A percentile compares a stretch with the other conserved stretches of the same genome.
phyloP scores from a whole-genome alignment of 2,113 vertebrate species.

The Balaenoptera acutorostrata region DNA sequence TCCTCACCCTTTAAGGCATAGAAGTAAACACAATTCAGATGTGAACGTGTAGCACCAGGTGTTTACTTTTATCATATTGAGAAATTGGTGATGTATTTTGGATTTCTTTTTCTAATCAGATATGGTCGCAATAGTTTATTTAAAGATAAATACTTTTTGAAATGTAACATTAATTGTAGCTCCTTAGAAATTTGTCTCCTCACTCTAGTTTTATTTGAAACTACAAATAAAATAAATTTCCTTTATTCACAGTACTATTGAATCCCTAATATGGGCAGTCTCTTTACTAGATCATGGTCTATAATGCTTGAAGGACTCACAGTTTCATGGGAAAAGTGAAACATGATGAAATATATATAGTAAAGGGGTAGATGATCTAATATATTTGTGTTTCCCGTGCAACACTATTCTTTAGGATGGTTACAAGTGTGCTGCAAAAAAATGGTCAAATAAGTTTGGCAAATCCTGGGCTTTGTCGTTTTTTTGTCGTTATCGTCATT shows the following conservation, averaged over 20 bases:
- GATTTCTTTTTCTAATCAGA: not conserved
- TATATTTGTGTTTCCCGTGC: not conserved
- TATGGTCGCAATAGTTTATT: not conserved
- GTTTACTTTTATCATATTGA: not conserved
- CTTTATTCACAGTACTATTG: not conserved
- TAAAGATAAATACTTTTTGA: not conserved
- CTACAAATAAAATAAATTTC: not conserved
- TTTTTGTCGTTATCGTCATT: not conserved
- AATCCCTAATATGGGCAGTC: not conserved
- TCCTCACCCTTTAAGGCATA: not conserved
- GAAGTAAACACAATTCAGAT: not conserved
- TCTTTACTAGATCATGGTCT: not conserved
- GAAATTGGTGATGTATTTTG: not conserved
- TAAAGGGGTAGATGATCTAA: not conserved
- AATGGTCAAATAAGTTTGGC: not conserved
- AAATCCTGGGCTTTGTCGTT: not conserved
- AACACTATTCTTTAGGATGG: not conserved
- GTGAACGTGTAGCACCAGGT: not conserved
- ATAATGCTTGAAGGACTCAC: not conserved
- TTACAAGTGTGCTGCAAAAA: not conserved
- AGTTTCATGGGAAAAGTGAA: not conserved
- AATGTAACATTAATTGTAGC: not conserved
- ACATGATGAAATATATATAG: not conserved
- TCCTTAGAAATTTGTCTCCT: not conserved
- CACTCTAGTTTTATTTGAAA: not conserved